These are phyloP conservation scores for Pampusana beccarii DNA, from an alignment of 2,113 vertebrate genomes.

Conservation along the genomic window DNA sequence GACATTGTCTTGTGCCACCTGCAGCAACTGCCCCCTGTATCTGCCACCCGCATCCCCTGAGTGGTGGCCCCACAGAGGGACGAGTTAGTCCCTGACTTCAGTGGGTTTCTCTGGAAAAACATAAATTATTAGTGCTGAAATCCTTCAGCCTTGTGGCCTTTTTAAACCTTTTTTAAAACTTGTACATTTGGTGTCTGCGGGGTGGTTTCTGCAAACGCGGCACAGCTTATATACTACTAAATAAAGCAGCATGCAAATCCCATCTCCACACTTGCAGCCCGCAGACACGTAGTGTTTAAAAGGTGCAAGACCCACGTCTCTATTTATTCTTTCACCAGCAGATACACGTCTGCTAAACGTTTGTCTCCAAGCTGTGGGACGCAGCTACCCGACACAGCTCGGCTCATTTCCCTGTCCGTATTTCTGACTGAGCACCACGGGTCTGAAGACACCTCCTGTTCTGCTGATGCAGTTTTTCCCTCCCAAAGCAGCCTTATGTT, in stretches of 20 bases:
- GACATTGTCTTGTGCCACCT: rapidly evolving
- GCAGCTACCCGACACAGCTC: rapidly evolving
- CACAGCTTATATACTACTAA: background rate
- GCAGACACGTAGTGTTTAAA: background rate
- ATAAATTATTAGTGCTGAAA: background rate
- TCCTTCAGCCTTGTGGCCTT: rapidly evolving
- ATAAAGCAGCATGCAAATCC: slow-evolving; percentile 12
- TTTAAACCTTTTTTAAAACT: no score
- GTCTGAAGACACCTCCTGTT: background rate
- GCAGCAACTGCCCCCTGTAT: background rate
- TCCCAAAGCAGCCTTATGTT: background rate
- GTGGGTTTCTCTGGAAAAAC: background rate
- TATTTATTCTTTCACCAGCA: background rate
- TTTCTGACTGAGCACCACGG: background rate
- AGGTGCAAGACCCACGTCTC: background rate
- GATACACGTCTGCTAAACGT: background rate
- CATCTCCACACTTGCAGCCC: background rate
- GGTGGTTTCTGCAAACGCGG: background rate
- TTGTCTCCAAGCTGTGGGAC: background rate
- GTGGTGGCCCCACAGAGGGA: background rate
- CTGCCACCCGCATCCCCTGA: background rate
- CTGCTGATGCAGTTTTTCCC: background rate
- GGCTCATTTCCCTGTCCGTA: background rate
- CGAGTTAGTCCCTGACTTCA: rapidly evolving
- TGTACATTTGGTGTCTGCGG: background rate